A percentile compares a stretch with the other conserved stretches of the same genome.
Evolutionary conservation across 2,888 invertebrate genomes (phyloP).

Genomic region (Latrodectus elegans): DNA sequence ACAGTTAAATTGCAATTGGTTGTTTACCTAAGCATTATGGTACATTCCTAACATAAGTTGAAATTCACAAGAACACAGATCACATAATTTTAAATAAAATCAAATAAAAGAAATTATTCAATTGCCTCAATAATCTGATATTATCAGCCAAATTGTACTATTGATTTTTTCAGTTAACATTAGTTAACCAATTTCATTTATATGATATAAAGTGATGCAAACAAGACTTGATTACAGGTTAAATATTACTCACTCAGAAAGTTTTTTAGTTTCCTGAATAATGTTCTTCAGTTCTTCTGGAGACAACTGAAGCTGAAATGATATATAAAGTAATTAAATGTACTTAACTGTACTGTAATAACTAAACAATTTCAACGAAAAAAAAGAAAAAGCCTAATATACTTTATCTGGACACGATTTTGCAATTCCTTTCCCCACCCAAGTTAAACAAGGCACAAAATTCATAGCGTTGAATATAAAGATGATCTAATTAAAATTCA

Average conservation of each 20-base stretch:
- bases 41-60: too few species aligned
- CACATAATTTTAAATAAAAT: too few species aligned
- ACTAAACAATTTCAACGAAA: not conserved
- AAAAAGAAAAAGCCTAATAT: not conserved
- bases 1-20: too few species aligned
- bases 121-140: too few species aligned
- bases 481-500: too few species aligned
- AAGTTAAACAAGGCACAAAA: slow-evolving; percentile 74
- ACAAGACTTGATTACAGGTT: not conserved
- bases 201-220: not conserved
- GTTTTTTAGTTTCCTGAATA: slow-evolving; percentile 83
- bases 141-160: too few species aligned
- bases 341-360: not conserved
- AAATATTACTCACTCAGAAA: slow-evolving; percentile 78
- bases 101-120: too few species aligned
- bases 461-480: slow-evolving; percentile 64
- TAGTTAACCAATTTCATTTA: too few species aligned
- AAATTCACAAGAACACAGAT: too few species aligned
- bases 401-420: slow-evolving; percentile 73
- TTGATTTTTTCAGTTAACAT: too few species aligned
- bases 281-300: slow-evolving; percentile 85
- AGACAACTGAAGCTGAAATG: slow-evolving; percentile 82
- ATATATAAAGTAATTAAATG: not conserved
- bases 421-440: slow-evolving; percentile 74
- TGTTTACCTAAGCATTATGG: too few species aligned